Conservation (phyloP, 1,140 invertebrate species). For the Bombus breviceps region DNA sequence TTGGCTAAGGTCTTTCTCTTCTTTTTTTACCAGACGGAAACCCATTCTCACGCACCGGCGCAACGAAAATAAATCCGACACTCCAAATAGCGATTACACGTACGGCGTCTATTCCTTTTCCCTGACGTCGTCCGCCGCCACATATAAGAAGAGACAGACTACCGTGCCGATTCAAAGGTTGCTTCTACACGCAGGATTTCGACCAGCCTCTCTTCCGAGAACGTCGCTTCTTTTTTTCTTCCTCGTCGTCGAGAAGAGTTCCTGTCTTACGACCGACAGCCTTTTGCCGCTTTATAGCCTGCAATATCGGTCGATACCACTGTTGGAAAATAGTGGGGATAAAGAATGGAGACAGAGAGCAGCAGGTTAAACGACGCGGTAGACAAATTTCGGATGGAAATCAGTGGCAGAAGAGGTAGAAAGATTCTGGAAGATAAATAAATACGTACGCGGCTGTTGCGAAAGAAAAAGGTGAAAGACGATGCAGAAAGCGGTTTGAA, state of each 20-base stretch:
- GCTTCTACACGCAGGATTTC: constrained; percentile 42
- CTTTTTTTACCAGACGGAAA: constrained; percentile 19
- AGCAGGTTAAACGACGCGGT: background rate
- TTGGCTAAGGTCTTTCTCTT: too few species aligned
- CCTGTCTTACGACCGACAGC: background rate
- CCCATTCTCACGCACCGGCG: constrained; percentile 36
- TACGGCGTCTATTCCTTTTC: constrained; percentile 46
- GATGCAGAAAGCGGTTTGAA: background rate
- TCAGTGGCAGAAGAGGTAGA: background rate
- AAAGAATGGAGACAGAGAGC: background rate
- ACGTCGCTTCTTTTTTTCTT: background rate
- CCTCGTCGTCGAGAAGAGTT: constrained; percentile 3
- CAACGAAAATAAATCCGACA: constrained; percentile 63
- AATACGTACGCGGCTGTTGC: background rate
- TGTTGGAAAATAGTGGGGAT: background rate
- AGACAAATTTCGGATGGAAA: background rate
- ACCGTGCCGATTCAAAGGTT: constrained; percentile 46
- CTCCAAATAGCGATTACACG: constrained; percentile 61
- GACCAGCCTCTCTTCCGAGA: constrained; percentile 54
- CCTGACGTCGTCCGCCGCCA: background rate
- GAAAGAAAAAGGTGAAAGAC: background rate
- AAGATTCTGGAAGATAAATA: background rate
- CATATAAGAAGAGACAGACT: constrained; percentile 13
- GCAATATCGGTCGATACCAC: constrained; percentile 35
- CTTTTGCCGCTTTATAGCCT: constrained; percentile 23